Base-by-base conservation (phyloP, 2,888 invertebrate species). In the Agriopis aurantiaria region DNA sequence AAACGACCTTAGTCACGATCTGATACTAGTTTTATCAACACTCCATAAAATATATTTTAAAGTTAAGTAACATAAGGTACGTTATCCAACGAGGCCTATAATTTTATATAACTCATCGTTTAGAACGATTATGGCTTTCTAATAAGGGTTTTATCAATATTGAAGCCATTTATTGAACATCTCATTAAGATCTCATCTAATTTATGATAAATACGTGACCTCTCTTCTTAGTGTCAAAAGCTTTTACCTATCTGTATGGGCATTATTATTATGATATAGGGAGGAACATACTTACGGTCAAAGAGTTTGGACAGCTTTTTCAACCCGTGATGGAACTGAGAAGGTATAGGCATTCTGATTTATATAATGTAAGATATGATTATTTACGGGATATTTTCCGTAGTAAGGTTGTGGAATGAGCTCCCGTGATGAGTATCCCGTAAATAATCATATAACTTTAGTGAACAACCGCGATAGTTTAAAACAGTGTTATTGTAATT, bases 161-260 rank as follows among this genome's bases (percentile, higher is more conserved):
- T 67, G 57, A 58, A 69, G 70, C 73, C 63, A 73, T 74, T 76
- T 77, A 77, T 79, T 78, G 63, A 65, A 82, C 83, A 85, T 85
- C 84, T 83, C 81, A 81, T 85, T 85, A 81, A 84, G 84, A 82
- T 84, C 73, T 76, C 70, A 66, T 69, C 79, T 79, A 80, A 85
- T 83, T 86, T 86, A 86, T 82, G 82, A 77, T 70, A 73, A 70
- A 71, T 73, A 74, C 80, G 77, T 84, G 84, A 84, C 82, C 82
- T 70, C 72, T 66, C 71, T 70, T 65, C 74, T 76, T 77, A 80
- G 75, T 75, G 66, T 70, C 66, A 66, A 66, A 66, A 66, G 62
- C 62, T 66, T 69, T 59, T 63, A 69, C 43, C 43, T 63, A 60
- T 5, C 14, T 63, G 23, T 49, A 51, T 7, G 23, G 49, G 48